phyloP scores from a whole-genome alignment of 1,140 invertebrate species.

The Chironomus tepperi region DNA sequence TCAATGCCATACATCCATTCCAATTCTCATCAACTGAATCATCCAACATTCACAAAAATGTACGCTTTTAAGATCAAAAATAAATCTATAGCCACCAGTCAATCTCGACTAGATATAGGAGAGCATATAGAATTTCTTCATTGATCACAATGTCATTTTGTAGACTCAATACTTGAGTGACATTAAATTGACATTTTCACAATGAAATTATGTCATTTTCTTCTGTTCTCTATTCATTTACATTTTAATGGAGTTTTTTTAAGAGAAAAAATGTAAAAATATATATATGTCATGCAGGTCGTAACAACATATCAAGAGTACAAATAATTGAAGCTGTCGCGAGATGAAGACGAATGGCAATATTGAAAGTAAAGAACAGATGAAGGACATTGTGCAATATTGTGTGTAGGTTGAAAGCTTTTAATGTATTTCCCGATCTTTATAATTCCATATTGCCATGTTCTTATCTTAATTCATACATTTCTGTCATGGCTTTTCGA shows the following conservation, averaged over 20 bases:
- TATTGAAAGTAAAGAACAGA: not conserved
- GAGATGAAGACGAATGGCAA: not conserved
- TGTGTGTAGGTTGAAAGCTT: not conserved
- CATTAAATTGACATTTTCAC: not conserved
- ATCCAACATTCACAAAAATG: too few relatives aligned
- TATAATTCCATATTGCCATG: too few relatives aligned
- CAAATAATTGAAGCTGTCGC: not conserved
- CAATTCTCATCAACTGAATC: too few relatives aligned
- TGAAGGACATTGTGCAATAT: constrained; percentile 2
- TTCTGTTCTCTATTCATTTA: not conserved
- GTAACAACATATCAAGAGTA: not conserved
- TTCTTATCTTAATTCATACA: too few relatives aligned
- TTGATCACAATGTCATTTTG: not conserved
- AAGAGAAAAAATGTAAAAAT: not conserved
- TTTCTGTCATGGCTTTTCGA: too few relatives aligned
- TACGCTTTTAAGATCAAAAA: too few relatives aligned
- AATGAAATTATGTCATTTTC: not conserved
- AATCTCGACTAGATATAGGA: too few relatives aligned
- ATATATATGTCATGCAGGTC: too few relatives aligned
- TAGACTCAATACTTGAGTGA: not conserved
- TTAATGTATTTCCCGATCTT: not conserved
- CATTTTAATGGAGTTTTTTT: not conserved
- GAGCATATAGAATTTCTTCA: not conserved
- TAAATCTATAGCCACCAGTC: too few relatives aligned
- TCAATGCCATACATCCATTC: too few relatives aligned